Evolutionary conservation across 2,888 invertebrate species (phyloP).

Genomic region (Lycocerus yunnanus): DNA sequence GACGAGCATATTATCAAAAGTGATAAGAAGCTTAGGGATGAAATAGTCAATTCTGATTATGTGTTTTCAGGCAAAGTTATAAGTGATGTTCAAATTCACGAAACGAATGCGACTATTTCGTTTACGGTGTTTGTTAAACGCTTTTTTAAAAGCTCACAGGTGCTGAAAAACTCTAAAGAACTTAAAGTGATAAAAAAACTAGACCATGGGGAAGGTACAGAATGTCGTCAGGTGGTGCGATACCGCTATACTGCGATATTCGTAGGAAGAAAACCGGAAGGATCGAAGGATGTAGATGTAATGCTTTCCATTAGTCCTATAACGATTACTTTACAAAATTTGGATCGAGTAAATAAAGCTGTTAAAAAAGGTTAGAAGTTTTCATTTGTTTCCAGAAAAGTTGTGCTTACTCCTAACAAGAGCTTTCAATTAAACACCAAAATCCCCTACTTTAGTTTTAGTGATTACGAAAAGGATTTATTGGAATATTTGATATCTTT

Average conservation of each 20-base stretch:
- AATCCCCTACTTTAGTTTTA: background rate
- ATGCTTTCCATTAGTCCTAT: slow-evolving; percentile 51
- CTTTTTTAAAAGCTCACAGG: slow-evolving; percentile 49
- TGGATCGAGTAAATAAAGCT: slow-evolving; percentile 54
- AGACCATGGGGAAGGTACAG: slow-evolving; percentile 50
- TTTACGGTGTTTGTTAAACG: slow-evolving; percentile 51
- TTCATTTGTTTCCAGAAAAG: background rate
- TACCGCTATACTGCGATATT: slow-evolving; percentile 54
- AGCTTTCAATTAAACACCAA: background rate
- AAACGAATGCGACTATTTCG: slow-evolving; percentile 42
- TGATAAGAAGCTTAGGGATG: slow-evolving; percentile 43
- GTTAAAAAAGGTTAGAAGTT: slow-evolving; percentile 50
- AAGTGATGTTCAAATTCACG: slow-evolving; percentile 43
- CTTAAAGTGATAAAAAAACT: slow-evolving; percentile 49
- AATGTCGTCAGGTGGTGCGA: slow-evolving; percentile 51
- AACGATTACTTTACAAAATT: slow-evolving; percentile 54
- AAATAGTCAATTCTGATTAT: slow-evolving; percentile 45
- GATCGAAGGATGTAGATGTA: slow-evolving; percentile 45
- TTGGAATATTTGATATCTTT: background rate
- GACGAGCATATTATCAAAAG: slow-evolving; percentile 49
- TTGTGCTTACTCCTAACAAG: background rate
- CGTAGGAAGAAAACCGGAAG: slow-evolving; percentile 47
- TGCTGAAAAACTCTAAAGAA: slow-evolving; percentile 43
- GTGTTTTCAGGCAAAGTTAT: slow-evolving; percentile 54
- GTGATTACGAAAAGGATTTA: background rate